A percentile compares a stretch with the other conserved stretches of the same genome.
Evolutionary conservation across 2,113 vertebrate species (phyloP).

Genomic region (Lamprotornis superbus): DNA sequence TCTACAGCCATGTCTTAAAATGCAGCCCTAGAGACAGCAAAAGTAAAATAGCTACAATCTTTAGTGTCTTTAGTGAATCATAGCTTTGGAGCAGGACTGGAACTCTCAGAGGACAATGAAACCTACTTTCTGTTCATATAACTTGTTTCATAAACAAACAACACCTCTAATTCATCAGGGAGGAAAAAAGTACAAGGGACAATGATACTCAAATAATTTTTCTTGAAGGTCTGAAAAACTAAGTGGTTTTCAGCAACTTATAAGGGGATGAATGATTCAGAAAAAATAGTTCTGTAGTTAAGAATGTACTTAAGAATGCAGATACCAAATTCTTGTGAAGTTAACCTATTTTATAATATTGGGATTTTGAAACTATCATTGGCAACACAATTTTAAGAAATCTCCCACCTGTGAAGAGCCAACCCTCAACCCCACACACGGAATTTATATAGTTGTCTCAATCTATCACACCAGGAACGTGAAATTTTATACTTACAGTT

Average conservation of each 20-base stretch:
- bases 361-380: not conserved
- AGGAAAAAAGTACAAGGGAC: not conserved
- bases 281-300: not conserved
- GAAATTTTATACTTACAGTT: slow-evolving; percentile 78
- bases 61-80: not conserved
- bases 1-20: not conserved
- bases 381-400: not conserved
- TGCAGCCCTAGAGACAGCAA: not conserved
- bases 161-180: not conserved
- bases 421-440: accelerated
- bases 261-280: not conserved
- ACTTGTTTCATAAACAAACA: not conserved
- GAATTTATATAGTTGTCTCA: not conserved
- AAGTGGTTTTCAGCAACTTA: not conserved
- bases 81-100: not conserved
- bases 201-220: not conserved
- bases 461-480: not conserved
- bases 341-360: not conserved
- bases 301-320: not conserved
- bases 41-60: not conserved
- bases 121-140: not conserved
- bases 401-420: not conserved
- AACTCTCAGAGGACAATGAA: not conserved
- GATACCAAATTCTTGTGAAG: not conserved
- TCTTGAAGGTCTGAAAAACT: not conserved